phyloP scores from a whole-genome alignment of 2,797 vertebrate genomes.

The Acanthurus lineatus region DNA sequence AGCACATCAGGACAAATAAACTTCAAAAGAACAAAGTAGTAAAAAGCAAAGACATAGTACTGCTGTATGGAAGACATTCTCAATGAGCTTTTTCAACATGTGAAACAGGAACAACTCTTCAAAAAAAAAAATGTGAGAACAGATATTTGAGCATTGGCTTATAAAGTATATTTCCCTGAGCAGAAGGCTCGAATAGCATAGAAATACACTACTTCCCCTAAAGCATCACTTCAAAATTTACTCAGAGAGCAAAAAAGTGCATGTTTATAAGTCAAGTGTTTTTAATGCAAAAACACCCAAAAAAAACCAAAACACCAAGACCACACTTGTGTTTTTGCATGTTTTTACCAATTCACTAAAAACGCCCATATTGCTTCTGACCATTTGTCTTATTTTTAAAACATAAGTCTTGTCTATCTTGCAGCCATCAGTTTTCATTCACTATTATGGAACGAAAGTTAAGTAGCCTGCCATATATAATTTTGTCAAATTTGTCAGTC shows the following conservation, averaged over 20 bases:
- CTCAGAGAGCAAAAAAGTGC: conserved; percentile 10
- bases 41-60: conserved; percentile 10
- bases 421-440: not conserved
- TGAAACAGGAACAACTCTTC: conserved; percentile 34
- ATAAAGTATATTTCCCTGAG: conserved; percentile 70
- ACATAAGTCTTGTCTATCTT: not conserved
- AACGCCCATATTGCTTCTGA: not conserved
- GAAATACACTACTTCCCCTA: conserved; percentile 31
- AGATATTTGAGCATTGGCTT: conserved; percentile 39
- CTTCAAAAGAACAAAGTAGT: not conserved
- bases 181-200: conserved; percentile 60
- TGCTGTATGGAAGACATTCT: conserved; percentile 56
- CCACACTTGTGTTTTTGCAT: not conserved
- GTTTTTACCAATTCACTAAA: conserved; percentile 2
- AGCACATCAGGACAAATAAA: not conserved
- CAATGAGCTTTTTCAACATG: conserved; percentile 5
- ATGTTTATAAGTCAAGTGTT: no score
- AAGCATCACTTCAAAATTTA: conserved; percentile 26
- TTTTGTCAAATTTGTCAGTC: not conserved
- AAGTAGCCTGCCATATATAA: not conserved
- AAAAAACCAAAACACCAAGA: not conserved
- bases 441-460: not conserved
- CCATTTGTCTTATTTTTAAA: not conserved
- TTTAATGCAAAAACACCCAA: not conserved
- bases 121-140: conserved; percentile 23